Base-by-base conservation (phyloP, 2,113 vertebrate species). In the Budorcas taxicolor region DNA sequence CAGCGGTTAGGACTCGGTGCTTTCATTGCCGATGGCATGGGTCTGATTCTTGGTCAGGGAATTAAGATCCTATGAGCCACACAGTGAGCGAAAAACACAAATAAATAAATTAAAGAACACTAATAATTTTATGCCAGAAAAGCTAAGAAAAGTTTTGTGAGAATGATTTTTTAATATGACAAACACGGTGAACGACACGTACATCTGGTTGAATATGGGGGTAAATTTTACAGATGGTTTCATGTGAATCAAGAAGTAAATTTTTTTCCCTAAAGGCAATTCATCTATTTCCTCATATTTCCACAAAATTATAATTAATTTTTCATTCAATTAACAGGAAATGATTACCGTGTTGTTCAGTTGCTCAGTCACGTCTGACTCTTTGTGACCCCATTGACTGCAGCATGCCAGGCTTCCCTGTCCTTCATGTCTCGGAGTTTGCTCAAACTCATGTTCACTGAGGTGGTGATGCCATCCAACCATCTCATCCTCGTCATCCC, bases 111-210 rank as follows among this genome's bases (percentile, higher is more conserved):
- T 47, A 0, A 33, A 52, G 2, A 81, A 50, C 5, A 12, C 29
- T 67, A 74, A 91, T 50, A 83, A 93, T 40, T 91, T 84, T 21
- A 55, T 23, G 45, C 43, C n/a, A 40, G 85, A 82, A 71, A 27
- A 58, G 3, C 9, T 47, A 55, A 71, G 17, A 13, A 81, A 50
- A 90, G 97, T 96, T 89, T 84, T 27, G n/a, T 2, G 64, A 94
- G 86, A 92, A 94, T 62, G 81, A 85, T 98, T 98, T 98, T 98
- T 96, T 98, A 98, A 98, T 98, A 86, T 96, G 97, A 98, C 98
- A 98, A 98, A 98, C 97, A 98, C 97, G 97, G 98, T 97, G 95
- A 98, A 98, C 95, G 98, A 98, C 97, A 98, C 91, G 97, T 97
- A 98, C 98, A 98, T 98, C 97, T 96, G 60, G 96, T 21, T 98